These are phyloP conservation scores for rat (Rattus norvegicus) DNA, from an alignment of 2,113 vertebrate genomes.

Conservation along the genomic window GRCr8 NC_086019.1:21221501-21222000, in stretches of 20 bases:
- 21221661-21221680: slow-evolving; percentile 87
- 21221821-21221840: slow-evolving; percentile 88
- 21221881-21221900: slow-evolving; percentile 87
- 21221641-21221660: slow-evolving; percentile 84
- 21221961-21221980: slow-evolving; percentile 99
- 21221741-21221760: slow-evolving; percentile 86
- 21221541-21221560: slow-evolving; percentile 99
- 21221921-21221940: slow-evolving; percentile 97
- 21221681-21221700: slow-evolving; percentile 86
- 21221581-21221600: slow-evolving; percentile 98
- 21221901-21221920: slow-evolving; percentile 94
- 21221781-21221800: slow-evolving; percentile 86
- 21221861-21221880: slow-evolving; percentile 84
- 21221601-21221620: slow-evolving; percentile 92
- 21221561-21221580: slow-evolving; percentile 99
- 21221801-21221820: slow-evolving; percentile 89
- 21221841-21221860: slow-evolving; percentile 88
- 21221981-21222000: slow-evolving; percentile 97
- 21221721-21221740: slow-evolving; percentile 87
- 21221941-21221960: slow-evolving; percentile 98
- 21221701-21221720: slow-evolving; percentile 90
- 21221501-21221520: slow-evolving; percentile 99
- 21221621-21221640: slow-evolving; percentile 88
- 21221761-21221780: slow-evolving; percentile 92
- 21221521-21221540: slow-evolving; percentile 99